These are phyloP conservation scores for Scaptomyza reducta DNA, from an alignment of 2,888 invertebrate genomes.

Conservation along the genomic window DNA sequence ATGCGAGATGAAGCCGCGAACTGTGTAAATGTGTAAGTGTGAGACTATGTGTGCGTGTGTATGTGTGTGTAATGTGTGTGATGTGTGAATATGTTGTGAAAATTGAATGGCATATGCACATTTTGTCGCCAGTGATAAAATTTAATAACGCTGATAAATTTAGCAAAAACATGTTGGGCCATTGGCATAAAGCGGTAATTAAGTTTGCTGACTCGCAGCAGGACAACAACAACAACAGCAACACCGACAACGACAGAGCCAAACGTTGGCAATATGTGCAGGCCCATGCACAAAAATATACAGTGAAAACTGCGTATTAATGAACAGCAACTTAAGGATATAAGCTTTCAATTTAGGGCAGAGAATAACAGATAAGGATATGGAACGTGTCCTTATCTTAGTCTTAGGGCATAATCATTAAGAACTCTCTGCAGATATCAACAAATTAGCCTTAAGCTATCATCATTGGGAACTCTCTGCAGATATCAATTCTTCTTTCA, in stretches of 20 bases:
- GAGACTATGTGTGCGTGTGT: neutral
- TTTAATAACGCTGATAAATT: conserved; percentile 83
- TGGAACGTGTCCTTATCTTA: no score
- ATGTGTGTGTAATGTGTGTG: conserved; percentile 48
- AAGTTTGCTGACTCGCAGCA: conserved; percentile 76
- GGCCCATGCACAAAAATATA: conserved; percentile 9
- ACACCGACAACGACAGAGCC: conserved; percentile 22
- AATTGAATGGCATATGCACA: conserved; percentile 77
- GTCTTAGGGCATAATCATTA: no score
- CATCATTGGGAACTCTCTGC: no score
- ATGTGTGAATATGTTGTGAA: conserved; percentile 77
- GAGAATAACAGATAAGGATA: neutral
- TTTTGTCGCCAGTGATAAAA: conserved; percentile 82
- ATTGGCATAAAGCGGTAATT: conserved; percentile 83
- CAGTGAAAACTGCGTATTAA: conserved; percentile 14
- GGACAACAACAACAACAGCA: conserved; percentile 20
- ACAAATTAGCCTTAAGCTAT: no score
- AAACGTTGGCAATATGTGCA: conserved; percentile 24
- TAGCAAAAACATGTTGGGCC: conserved; percentile 82
- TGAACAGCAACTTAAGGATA: neutral
- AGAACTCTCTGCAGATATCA: no score
- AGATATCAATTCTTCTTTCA: no score
- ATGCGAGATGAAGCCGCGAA: conserved; percentile 21
- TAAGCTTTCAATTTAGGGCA: neutral
- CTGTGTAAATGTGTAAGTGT: conserved; percentile 35